These are phyloP conservation scores for Enteromius trimaculatus DNA, from an alignment of 2,797 vertebrate genomes.

Conservation along the genomic window DNA sequence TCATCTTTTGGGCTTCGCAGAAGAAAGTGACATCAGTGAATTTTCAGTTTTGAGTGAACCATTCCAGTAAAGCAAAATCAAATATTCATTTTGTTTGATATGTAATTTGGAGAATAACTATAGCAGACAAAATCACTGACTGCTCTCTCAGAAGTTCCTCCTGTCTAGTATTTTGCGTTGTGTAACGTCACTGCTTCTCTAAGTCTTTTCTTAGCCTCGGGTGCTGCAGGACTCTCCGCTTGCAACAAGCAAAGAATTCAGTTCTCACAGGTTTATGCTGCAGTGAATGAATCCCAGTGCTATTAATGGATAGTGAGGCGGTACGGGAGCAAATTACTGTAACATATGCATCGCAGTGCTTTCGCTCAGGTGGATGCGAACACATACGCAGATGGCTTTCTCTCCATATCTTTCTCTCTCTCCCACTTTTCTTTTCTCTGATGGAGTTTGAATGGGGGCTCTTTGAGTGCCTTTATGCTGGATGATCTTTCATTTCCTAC, in stretches of 20 bases:
- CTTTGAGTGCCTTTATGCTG: conserved; percentile 65
- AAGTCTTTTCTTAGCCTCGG: conserved; percentile 24
- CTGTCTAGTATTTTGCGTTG: background rate
- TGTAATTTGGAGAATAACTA: background rate
- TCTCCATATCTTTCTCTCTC: background rate
- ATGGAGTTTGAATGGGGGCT: conserved; percentile 44
- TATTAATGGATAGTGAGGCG: conserved; percentile 9
- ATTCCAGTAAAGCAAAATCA: background rate
- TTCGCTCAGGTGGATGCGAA: conserved; percentile 14
- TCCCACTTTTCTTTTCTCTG: background rate
- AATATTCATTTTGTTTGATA: background rate
- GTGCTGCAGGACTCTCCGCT: background rate
- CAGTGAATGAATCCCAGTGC: conserved; percentile 3
- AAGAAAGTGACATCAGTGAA: background rate
- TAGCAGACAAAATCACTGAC: background rate
- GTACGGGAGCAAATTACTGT: conserved; percentile 8
- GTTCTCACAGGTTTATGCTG: conserved; percentile 19
- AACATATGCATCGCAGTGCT: conserved; percentile 24
- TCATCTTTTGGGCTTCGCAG: background rate
- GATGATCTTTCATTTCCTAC: conserved; percentile 82
- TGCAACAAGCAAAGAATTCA: conserved; percentile 2
- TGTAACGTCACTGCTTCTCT: conserved; percentile 7
- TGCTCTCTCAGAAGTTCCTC: conserved; percentile 2
- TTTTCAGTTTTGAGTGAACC: background rate
- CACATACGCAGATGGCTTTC: conserved; percentile 15